These are phyloP conservation scores for Phaethornis superciliosus DNA, from an alignment of 2,113 vertebrate species.

Conservation along the genomic window DNA sequence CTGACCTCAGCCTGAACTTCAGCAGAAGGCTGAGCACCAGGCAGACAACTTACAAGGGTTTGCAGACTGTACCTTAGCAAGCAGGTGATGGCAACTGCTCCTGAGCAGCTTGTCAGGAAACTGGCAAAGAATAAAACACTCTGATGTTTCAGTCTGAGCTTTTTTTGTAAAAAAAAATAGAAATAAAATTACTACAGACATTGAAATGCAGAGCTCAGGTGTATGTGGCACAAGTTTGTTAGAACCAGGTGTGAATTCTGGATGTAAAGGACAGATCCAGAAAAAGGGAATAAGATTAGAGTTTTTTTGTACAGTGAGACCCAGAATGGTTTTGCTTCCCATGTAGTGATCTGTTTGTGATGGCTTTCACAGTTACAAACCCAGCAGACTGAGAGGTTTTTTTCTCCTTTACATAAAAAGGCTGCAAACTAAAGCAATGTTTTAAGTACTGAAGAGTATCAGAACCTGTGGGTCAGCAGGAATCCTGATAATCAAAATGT, in stretches of 20 bases:
- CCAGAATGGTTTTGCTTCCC: not conserved
- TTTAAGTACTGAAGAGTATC: not conserved
- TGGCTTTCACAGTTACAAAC: not conserved
- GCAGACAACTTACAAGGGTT: not conserved
- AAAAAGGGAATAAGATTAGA: not conserved
- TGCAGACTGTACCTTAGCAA: not conserved
- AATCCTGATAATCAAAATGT: not conserved
- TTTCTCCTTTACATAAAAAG: not conserved
- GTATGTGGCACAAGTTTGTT: not conserved
- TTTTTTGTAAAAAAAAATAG: too few species aligned
- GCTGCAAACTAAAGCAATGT: not conserved
- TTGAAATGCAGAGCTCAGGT: not conserved
- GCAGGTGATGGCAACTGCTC: not conserved
- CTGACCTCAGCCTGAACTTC: not conserved
- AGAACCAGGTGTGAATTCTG: not conserved
- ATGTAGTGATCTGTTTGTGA: not conserved
- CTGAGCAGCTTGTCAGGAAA: not conserved
- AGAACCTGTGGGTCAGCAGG: not conserved
- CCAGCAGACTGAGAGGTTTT: not conserved
- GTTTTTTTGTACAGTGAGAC: not conserved
- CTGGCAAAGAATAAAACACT: not conserved
- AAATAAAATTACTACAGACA: not conserved
- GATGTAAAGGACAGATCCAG: not conserved
- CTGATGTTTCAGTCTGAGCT: not conserved
- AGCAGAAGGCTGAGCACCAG: not conserved